These are phyloP conservation scores for Pardalotus punctatus DNA, from an alignment of 2,113 vertebrate species.

Conservation along the genomic window DNA sequence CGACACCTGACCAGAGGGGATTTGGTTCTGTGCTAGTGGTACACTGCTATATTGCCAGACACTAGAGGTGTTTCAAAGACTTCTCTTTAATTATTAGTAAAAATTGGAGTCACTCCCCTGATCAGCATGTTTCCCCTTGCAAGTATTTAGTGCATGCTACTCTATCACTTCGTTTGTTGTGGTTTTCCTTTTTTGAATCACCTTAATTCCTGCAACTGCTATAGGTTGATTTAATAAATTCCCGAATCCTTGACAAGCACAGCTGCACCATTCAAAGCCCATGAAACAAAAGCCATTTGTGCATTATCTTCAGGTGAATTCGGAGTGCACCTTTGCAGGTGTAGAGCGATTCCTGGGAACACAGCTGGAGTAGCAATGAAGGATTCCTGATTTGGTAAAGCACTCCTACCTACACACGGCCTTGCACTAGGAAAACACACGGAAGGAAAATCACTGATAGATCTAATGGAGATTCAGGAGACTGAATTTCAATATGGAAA, in stretches of 20 bases:
- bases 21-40: not conserved
- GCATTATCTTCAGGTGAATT: not conserved
- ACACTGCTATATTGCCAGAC: not conserved
- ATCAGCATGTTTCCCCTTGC: not conserved
- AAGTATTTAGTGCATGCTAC: not conserved
- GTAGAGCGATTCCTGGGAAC: not conserved
- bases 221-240: not conserved
- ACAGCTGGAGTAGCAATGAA: accelerated
- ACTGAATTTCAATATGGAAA: not conserved
- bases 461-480: not conserved
- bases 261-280: not conserved
- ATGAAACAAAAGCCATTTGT: not conserved
- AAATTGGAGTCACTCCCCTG: not conserved
- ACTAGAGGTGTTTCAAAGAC: not conserved
- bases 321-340: not conserved
- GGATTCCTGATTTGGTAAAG: not conserved
- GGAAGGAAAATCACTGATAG: not conserved
- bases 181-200: not conserved
- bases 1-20: not conserved
- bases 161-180: not conserved
- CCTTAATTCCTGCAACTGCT: not conserved
- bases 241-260: not conserved
- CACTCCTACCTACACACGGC: not conserved
- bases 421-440: not conserved
- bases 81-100: not conserved